A percentile compares a stretch with the other conserved stretches of the same genome.
phyloP scores from a whole-genome alignment of 2,888 invertebrate genomes.

The Didymodactylos carnosus region DNA sequence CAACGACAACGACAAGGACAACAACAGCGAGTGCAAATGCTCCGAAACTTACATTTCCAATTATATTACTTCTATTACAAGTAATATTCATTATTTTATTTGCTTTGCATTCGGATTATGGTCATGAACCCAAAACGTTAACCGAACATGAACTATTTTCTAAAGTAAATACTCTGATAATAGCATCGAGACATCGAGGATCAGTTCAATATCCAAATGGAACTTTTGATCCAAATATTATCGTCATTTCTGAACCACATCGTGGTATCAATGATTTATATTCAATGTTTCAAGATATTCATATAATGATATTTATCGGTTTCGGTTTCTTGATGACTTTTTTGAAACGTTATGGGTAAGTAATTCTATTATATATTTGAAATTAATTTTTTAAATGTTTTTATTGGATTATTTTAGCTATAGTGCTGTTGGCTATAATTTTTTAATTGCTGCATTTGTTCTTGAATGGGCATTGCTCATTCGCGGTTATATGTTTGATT shows the following conservation, averaged over 20 bases:
- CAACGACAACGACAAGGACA: not conserved
- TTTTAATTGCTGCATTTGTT: slow-evolving; percentile 57
- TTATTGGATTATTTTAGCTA: slow-evolving; percentile 38
- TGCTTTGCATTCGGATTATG: not conserved
- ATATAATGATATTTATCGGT: slow-evolving; percentile 88
- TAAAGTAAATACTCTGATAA: too few relatives aligned
- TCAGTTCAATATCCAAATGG: not conserved
- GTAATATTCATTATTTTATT: not conserved
- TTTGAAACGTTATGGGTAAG: slow-evolving; percentile 53
- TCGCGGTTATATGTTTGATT: slow-evolving; percentile 14
- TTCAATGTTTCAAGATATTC: slow-evolving; percentile 47
- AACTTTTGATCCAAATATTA: not conserved
- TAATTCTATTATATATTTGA: not conserved
- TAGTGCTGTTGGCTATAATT: slow-evolving; percentile 66
- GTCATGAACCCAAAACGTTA: not conserved
- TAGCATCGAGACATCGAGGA: too few relatives aligned
- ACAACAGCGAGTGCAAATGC: not conserved
- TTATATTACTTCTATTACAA: not conserved
- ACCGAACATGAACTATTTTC: too few relatives aligned
- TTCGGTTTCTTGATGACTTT: slow-evolving; percentile 92
- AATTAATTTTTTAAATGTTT: not conserved
- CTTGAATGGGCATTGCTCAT: slow-evolving; percentile 55
- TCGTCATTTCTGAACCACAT: not conserved
- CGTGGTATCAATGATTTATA: not conserved
- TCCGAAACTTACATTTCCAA: not conserved